Percentiles rank a stretch among this genome's conserved stretches.
Evolutionary conservation across 2,113 vertebrate genomes (phyloP).

Genomic region (Perca fluviatilis): DNA sequence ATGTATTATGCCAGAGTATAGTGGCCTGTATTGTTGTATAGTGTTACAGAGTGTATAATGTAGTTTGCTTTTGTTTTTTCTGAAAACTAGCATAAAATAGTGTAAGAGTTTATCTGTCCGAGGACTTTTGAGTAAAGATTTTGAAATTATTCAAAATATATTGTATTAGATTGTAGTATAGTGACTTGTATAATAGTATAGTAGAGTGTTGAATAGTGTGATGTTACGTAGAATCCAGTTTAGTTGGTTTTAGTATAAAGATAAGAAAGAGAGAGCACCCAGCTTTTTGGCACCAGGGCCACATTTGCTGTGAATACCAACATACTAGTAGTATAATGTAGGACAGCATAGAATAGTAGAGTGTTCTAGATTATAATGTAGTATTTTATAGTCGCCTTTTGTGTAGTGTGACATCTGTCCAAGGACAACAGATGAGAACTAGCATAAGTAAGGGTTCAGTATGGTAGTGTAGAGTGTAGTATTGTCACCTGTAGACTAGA

Average conservation of each 20-base stretch:
- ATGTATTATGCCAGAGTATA: neutral
- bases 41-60: neutral
- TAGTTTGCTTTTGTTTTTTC: neutral
- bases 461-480: neutral
- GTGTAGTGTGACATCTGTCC: conserved; percentile 2
- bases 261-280: neutral
- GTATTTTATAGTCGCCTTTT: neutral
- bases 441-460: neutral
- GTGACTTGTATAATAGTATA: neutral
- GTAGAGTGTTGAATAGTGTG: neutral
- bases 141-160: neutral
- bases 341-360: neutral
- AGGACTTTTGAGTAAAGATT: neutral
- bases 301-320: neutral
- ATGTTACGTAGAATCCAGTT: neutral
- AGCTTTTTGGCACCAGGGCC: neutral
- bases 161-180: neutral
- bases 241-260: neutral
- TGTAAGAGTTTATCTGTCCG: neutral
- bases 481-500: neutral
- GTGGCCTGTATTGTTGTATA: neutral
- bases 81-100: neutral
- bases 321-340: neutral
- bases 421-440: neutral
- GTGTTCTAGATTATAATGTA: neutral